Evolutionary conservation across 23 tunicate species (phyloP).

Genomic region (Styela plicata): DNA sequence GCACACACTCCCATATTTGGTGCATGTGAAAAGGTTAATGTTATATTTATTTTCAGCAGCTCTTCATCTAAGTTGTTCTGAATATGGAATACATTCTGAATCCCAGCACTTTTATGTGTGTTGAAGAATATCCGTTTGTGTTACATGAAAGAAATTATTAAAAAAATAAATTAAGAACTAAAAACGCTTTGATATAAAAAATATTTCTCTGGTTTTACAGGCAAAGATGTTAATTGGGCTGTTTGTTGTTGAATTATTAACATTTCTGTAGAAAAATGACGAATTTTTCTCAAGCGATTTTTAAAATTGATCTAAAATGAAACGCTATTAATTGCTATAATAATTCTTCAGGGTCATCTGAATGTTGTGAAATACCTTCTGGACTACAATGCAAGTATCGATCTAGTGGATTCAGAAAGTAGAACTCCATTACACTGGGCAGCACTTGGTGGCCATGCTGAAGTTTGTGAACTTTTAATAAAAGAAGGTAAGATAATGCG

Average conservation of each 20-base stretch:
- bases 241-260: too few relatives aligned
- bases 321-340: too few relatives aligned
- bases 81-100: too few relatives aligned
- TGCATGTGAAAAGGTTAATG: conserved; percentile 77
- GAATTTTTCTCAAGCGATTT: neutral
- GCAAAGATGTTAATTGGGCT: too few relatives aligned
- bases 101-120: too few relatives aligned
- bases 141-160: too few relatives aligned
- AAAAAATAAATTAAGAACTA: too few relatives aligned
- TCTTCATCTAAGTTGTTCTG: too few relatives aligned
- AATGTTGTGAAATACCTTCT: conserved; percentile 61
- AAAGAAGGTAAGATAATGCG: too few relatives aligned
- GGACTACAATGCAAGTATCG: conserved; percentile 77
- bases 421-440: conserved; percentile 91
- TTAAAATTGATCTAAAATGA: neutral
- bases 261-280: neutral
- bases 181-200: too few relatives aligned
- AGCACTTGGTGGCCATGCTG: conserved; percentile 94
- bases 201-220: too few relatives aligned
- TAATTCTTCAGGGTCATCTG: conserved; percentile 75
- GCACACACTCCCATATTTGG: conserved; percentile 83
- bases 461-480: conserved; percentile 81
- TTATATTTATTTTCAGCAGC: neutral
- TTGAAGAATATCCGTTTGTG: too few relatives aligned
- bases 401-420: conserved; percentile 40